Conservation (phyloP, 2,888 invertebrate species). For the Arrhopalites spinosus region DNA sequence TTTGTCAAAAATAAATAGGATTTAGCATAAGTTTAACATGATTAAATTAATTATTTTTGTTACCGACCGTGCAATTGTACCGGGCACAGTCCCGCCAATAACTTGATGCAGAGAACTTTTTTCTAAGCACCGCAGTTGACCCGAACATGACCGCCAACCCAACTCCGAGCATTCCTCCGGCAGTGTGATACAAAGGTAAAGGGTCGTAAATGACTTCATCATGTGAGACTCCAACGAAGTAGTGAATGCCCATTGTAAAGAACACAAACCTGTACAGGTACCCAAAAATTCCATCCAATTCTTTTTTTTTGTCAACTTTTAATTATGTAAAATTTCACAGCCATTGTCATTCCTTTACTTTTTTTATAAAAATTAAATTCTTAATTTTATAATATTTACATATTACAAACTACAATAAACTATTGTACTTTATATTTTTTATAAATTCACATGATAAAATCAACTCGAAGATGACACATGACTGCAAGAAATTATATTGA, state of each 20-base stretch:
- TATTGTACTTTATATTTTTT: no score
- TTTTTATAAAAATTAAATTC: no score
- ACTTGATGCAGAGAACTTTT: constrained; percentile 65
- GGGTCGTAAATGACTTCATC: constrained; percentile 65
- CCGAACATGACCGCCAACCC: constrained; percentile 59
- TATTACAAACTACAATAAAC: not conserved
- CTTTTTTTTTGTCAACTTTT: not conserved
- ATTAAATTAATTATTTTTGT: not conserved
- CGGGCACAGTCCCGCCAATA: constrained; percentile 66
- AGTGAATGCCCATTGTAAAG: constrained; percentile 57
- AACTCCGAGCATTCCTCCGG: constrained; percentile 64
- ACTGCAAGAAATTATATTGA: not conserved
- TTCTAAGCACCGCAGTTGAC: constrained; percentile 62
- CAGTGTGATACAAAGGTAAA: constrained; percentile 67
- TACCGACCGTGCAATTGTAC: constrained; percentile 64
- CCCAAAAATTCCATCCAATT: constrained; percentile 19
- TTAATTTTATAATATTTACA: not conserved
- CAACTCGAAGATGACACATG: not conserved
- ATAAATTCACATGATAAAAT: not conserved
- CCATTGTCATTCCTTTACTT: no score
- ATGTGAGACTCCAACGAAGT: constrained; percentile 57
- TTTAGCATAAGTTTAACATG: no score
- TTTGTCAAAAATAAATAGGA: no score
- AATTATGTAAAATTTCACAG: not conserved
- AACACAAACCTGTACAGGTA: constrained; percentile 51